These are phyloP conservation scores for Seira musarum DNA, from an alignment of 2,888 invertebrate species.

Conservation along the genomic window DNA sequence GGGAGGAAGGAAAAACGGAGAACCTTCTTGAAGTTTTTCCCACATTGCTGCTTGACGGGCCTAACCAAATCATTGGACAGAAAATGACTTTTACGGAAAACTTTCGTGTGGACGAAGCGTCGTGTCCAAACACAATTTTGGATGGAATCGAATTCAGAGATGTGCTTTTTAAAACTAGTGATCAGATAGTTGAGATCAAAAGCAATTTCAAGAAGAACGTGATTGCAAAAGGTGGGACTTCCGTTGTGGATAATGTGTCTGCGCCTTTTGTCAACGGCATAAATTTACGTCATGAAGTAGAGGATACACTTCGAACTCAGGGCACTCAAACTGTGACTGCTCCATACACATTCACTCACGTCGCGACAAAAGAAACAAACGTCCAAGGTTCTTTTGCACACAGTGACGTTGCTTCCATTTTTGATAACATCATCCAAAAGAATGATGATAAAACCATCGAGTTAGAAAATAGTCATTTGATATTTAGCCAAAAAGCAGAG, in stretches of 20 bases:
- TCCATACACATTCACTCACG: slow-evolving; percentile 24
- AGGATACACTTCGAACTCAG: slow-evolving; percentile 50
- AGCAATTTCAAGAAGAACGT: slow-evolving; percentile 13
- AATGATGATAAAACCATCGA: neutral
- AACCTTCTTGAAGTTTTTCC: slow-evolving; percentile 44
- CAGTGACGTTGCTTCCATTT: slow-evolving; percentile 30
- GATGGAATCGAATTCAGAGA: slow-evolving; percentile 49
- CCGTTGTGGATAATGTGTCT: neutral
- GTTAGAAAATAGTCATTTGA: slow-evolving; percentile 3
- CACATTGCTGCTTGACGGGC: slow-evolving; percentile 47
- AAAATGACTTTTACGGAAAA: slow-evolving; percentile 27
- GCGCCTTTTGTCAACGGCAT: slow-evolving; percentile 33
- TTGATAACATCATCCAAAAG: slow-evolving; percentile 40
- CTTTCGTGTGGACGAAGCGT: slow-evolving; percentile 35
- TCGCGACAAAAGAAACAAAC: slow-evolving; percentile 1
- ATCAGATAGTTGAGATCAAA: slow-evolving; percentile 42
- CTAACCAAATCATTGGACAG: slow-evolving; percentile 46
- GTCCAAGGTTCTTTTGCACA: slow-evolving; percentile 29
- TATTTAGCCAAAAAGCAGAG: slow-evolving; percentile 19
- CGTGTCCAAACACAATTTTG: slow-evolving; percentile 32
- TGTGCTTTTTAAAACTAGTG: slow-evolving; percentile 36
- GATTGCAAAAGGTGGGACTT: neutral
- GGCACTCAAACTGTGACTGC: slow-evolving; percentile 42
- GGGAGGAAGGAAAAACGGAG: slow-evolving; percentile 5
- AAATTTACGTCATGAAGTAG: slow-evolving; percentile 12